These are phyloP conservation scores for Calcarius ornatus DNA, from an alignment of 2,113 vertebrate genomes.

Conservation along the genomic window DNA sequence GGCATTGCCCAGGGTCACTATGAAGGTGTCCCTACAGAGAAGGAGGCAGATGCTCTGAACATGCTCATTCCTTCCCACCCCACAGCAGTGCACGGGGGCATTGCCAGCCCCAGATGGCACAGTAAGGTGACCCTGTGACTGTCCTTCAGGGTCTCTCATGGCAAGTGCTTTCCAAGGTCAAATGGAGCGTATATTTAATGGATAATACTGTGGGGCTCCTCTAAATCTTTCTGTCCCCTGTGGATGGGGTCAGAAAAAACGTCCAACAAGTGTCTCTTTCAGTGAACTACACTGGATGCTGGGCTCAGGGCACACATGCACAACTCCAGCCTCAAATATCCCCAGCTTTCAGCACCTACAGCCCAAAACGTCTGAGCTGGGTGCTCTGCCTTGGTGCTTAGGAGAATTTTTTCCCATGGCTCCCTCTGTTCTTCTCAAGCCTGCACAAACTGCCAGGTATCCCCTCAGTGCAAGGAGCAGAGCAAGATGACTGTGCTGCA, in stretches of 20 bases:
- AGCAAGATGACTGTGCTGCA: not conserved
- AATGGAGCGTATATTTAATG: not conserved
- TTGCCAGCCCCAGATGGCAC: not conserved
- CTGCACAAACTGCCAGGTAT: not conserved
- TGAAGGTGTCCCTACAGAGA: conserved; percentile 76
- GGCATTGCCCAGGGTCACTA: conserved; percentile 82
- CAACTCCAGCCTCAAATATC: not conserved
- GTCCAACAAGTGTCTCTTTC: not conserved
- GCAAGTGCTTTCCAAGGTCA: not conserved
- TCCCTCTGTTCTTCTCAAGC: not conserved
- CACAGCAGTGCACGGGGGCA: rapidly evolving
- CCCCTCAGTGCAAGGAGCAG: not conserved
- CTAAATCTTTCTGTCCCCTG: not conserved
- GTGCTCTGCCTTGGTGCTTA: not conserved
- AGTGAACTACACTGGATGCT: not conserved
- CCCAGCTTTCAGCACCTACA: not conserved
- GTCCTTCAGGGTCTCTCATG: not conserved
- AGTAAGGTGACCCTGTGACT: not conserved
- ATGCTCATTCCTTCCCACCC: not conserved
- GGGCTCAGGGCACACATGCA: not conserved
- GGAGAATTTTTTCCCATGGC: not conserved
- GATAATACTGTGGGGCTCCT: not conserved
- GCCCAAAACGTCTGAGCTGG: not conserved
- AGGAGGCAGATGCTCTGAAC: not conserved
- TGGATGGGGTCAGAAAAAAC: not conserved